Evolutionary conservation across 30 jellyfish, hydroid and myxozoan genomes (phyloP).

Genomic region (Pseudorhiza aurosa): DNA sequence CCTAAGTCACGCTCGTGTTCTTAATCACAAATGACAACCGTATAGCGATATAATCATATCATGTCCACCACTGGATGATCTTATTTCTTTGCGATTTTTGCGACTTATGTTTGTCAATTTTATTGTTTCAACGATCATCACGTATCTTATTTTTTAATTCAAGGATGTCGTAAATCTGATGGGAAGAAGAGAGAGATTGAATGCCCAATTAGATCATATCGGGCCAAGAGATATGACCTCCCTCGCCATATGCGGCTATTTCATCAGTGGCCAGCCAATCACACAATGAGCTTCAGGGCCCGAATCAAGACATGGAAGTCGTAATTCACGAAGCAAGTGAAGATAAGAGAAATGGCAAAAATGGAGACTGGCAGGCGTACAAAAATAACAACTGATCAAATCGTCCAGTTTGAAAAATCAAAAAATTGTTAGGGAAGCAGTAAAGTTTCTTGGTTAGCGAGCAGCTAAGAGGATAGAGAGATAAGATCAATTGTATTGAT

Average conservation of each 20-base stretch:
- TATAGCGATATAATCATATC: neutral
- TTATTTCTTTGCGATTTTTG: neutral
- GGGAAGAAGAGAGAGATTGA: constrained; percentile 14
- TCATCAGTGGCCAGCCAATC: constrained; percentile 20
- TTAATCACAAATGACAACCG: too few species aligned
- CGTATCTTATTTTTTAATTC: neutral
- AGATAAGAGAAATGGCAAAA: constrained; percentile 32
- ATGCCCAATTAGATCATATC: constrained; percentile 36
- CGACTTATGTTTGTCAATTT: neutral
- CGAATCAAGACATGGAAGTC: constrained; percentile 37
- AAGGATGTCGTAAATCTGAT: neutral
- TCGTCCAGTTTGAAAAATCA: constrained; percentile 7
- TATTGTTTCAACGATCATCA: neutral
- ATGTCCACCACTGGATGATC: neutral
- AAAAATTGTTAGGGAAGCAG: constrained; percentile 8
- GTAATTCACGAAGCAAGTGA: constrained; percentile 14
- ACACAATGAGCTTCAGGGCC: constrained; percentile 4
- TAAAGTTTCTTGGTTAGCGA: constrained; percentile 12
- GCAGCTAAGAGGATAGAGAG: too few species aligned
- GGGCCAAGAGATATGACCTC: constrained; percentile 32
- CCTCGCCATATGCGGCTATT: constrained; percentile 43
- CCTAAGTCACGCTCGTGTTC: too few species aligned
- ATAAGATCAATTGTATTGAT: too few species aligned
- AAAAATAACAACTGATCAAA: constrained; percentile 10
- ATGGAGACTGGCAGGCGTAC: constrained; percentile 33